Evolutionary conservation across 2,797 vertebrate genomes (phyloP), one percentile per base, ranked within the genome.

Genomic region (Lophius americanus): DNA sequence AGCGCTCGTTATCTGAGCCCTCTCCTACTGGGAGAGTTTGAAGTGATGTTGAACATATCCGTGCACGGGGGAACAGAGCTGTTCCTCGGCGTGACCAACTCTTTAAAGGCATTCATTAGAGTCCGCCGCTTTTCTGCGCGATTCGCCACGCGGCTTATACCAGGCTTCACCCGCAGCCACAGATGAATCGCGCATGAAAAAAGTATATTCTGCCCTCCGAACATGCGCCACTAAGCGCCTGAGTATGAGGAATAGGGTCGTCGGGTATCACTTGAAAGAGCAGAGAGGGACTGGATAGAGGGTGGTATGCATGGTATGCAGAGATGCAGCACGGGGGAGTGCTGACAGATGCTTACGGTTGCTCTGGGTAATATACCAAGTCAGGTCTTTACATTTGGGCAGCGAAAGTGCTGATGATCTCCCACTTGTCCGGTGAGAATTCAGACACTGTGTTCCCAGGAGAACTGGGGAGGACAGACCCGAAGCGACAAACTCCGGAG

Each of bases 41-140:
- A 68, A 92, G 93, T 94, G 94, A 92, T 95, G 94, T 95, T 92
- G 93, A 95, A 93, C 90, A 93, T 89, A 90, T 92, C 92, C 94
- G 93, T 94, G 95, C 95, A 94, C 92, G 92, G 91, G 92, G 91
- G 93, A 92, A 90, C 92, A 90, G 89, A 93, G 80, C 92, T 95
- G 96, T 95, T 93, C 91, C 90, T 92, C 91, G 79, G 95, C 90
- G 87, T 96, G 96, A 96, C 94, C 93, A 90, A 92, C 86, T 92
- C 90, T 93, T 94, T 93, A 95, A 95, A 95, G 91, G 92, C 94
- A 95, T 97, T 96, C 95, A 96, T 96, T 96, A 95, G 91, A 94
- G 92, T 83, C 78, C 93, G 89, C 93, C 94, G 91, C 51, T 89
- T 94, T 95, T 96, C 94, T 94, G 80, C 85, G 75, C 93, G 90